Percentiles rank a stretch among this genome's conserved stretches.
These are phyloP conservation scores for Bombus fervidus DNA, from an alignment of 1,140 invertebrate genomes.

Conservation along the genomic window DNA sequence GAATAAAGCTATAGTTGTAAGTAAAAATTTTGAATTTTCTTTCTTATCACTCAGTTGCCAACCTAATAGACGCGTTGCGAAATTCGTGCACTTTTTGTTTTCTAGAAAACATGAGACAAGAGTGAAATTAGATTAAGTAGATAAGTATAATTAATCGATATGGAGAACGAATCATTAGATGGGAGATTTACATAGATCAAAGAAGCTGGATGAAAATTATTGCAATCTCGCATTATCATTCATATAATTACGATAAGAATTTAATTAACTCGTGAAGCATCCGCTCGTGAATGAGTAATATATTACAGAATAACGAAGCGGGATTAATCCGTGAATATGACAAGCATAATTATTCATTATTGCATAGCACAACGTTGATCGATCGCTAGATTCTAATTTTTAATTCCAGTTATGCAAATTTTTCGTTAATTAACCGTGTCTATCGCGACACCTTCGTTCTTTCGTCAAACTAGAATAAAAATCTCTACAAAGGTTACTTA, in stretches of 20 bases:
- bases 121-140: too few relatives aligned
- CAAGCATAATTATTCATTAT: conserved; percentile 23
- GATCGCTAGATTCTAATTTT: not conserved
- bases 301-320: not conserved
- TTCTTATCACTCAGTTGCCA: too few relatives aligned
- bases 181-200: too few relatives aligned
- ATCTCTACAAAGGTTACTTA: too few relatives aligned
- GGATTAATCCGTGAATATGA: conserved; percentile 14
- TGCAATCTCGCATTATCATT: not conserved
- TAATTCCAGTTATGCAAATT: not conserved
- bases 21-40: too few relatives aligned
- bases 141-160: too few relatives aligned
- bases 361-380: not conserved
- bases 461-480: too few relatives aligned
- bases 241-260: not conserved
- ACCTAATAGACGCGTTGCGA: too few relatives aligned
- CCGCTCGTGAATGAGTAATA: not conserved
- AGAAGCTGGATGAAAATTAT: not conserved
- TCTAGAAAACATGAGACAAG: too few relatives aligned
- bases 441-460: not conserved
- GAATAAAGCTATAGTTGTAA: too few relatives aligned
- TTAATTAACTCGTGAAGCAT: not conserved
- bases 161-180: too few relatives aligned
- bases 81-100: too few relatives aligned
- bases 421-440: not conserved